Percentiles rank a stretch among this genome's conserved stretches.
These are phyloP conservation scores for Gallinago jamesoni DNA, from an alignment of 2,113 vertebrate genomes.

Conservation along the genomic window DNA sequence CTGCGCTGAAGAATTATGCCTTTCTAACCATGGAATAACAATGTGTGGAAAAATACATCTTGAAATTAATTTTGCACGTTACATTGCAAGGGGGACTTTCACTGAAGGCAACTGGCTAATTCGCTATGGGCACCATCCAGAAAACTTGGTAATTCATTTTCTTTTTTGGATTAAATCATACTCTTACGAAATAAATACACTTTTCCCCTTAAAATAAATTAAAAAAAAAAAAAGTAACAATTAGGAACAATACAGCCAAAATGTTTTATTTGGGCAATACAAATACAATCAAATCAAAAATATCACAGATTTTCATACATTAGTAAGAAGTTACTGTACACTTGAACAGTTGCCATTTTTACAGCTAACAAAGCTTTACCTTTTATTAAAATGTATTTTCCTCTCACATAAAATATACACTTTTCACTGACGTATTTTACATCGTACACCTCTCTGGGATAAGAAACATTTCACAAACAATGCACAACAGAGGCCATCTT, in stretches of 20 bases:
- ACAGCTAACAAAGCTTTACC: constrained; percentile 68
- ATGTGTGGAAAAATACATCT: background rate
- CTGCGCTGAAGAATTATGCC: background rate
- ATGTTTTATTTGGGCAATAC: constrained; percentile 74
- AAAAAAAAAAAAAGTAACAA: background rate
- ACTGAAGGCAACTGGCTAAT: background rate
- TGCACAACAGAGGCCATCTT: constrained; percentile 60
- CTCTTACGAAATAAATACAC: background rate
- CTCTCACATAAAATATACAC: constrained; percentile 72
- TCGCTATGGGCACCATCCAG: background rate
- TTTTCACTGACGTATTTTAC: constrained; percentile 72
- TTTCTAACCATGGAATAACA: background rate
- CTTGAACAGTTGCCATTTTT: constrained; percentile 71
- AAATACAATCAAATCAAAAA: constrained; percentile 73
- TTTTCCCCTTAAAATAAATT: background rate
- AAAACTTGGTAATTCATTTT: background rate
- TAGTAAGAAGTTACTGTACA: constrained; percentile 77
- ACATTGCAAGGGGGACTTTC: background rate
- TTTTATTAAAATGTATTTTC: constrained; percentile 76
- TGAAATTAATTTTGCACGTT: background rate
- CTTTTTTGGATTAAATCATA: background rate
- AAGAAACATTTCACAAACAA: constrained; percentile 67
- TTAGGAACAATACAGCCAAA: constrained; percentile 66
- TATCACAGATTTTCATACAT: constrained; percentile 71
- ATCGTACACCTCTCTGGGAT: constrained; percentile 63